A percentile compares a stretch with the other conserved stretches of the same genome.
Evolutionary conservation across 2,888 invertebrate genomes (phyloP).

Genomic region (Thymelicus lineola): DNA sequence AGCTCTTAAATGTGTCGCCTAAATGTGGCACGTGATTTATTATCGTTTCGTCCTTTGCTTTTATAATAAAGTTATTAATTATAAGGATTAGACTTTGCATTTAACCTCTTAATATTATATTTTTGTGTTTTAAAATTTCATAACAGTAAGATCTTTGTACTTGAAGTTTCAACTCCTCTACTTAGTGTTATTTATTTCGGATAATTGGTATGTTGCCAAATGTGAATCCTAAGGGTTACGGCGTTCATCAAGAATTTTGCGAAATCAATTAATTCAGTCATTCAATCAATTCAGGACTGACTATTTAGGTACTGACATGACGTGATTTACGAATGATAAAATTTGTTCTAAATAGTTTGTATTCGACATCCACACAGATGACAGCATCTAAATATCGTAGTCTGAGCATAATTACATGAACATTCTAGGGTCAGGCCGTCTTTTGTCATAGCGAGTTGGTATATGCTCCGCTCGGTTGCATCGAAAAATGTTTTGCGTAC

Average conservation of each 20-base stretch:
- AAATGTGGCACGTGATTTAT: slow-evolving; percentile 68
- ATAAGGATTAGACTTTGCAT: slow-evolving; percentile 44
- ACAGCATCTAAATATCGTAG: slow-evolving; percentile 34
- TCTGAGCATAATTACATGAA: slow-evolving; percentile 33
- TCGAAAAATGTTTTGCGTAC: slow-evolving; percentile 72
- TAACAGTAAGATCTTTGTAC: too few relatives aligned
- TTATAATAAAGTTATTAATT: slow-evolving; percentile 72
- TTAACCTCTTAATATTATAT: background rate
- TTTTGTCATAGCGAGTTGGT: slow-evolving; percentile 20
- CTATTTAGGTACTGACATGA: too few relatives aligned
- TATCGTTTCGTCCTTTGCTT: slow-evolving; percentile 51
- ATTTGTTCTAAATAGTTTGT: too few relatives aligned
- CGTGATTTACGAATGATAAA: too few relatives aligned
- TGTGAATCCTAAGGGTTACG: too few relatives aligned
- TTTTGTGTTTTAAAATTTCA: background rate
- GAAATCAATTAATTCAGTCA: too few relatives aligned
- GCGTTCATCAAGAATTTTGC: too few relatives aligned
- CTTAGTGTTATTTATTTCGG: too few relatives aligned
- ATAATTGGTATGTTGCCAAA: too few relatives aligned
- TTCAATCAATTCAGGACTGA: too few relatives aligned
- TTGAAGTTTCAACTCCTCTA: too few relatives aligned
- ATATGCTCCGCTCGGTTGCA: slow-evolving; percentile 40
- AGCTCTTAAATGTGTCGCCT: slow-evolving; percentile 67
- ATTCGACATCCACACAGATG: too few relatives aligned
- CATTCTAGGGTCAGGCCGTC: background rate